Base-by-base conservation (phyloP, 2,888 invertebrate genomes). In the Seira musarum region DNA sequence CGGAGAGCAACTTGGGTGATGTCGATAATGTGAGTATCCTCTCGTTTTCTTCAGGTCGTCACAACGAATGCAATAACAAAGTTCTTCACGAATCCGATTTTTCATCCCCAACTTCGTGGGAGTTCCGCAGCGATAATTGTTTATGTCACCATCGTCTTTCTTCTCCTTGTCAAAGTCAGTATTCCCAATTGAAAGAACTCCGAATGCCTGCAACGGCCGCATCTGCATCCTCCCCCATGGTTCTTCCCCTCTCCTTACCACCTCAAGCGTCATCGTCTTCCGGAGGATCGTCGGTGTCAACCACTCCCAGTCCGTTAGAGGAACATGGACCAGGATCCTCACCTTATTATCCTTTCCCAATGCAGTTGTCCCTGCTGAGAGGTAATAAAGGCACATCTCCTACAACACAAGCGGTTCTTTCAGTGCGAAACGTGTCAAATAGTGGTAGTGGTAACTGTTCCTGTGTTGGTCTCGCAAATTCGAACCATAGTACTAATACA, bases 31-130 rank as follows among this genome's bases (percentile, higher is more conserved):
- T 40, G 40, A 40, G 40, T 13, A 6, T 40, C 13, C 40, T 40
- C 13, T 40, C 40, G 40, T 40, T 8, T 40, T 40, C 40, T 8
- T 40, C 40, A 40, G 13, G 13, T 40, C 6, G 40, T 40, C 40
- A 40, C 13, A 40, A 40, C 40, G 40, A 8, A 40, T 40, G 70
- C 24, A 60, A 83, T 57, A 79, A 86, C 65, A 83, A 85, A 64
- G 81, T 86, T 3, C 84, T 84, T 61, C 87, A 87, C 71, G 87
- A 87, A 63, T 85, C 87, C 5, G 87, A 86, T 53, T 85, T 80
- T 63, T 82, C 85, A n/a, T 83, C 80, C 69, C 84, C 84, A 17
- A 86, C 86, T 24, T 86, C 86, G 15, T 86, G 86, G 86, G 84
- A 85, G 65, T 86, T 86, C 77, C 60, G 82, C n/a, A n/a, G n/a